A percentile compares a stretch with the other conserved stretches of the same genome.
Conservation (phyloP, 2,113 vertebrate species). For the Pseudorhombus dupliciocellatus region DNA sequence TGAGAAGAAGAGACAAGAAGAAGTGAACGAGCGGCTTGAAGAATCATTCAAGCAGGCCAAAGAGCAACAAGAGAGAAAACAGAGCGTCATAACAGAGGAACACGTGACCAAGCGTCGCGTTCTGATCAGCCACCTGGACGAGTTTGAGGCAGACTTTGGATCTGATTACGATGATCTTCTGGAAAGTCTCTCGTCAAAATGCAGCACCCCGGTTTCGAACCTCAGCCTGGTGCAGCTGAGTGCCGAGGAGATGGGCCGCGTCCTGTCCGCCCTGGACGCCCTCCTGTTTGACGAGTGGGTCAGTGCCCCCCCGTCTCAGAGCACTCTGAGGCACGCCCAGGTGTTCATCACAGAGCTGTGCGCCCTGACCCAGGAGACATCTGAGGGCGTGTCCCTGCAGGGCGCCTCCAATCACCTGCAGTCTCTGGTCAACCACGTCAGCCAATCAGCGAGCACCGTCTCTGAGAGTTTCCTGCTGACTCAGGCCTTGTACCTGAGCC, state of each 20-base stretch:
- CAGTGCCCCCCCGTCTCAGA: not conserved
- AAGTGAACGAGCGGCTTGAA: not conserved
- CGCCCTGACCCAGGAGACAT: constrained; percentile 8
- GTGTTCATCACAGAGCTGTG: constrained; percentile 12
- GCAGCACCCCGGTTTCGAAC: constrained; percentile 1
- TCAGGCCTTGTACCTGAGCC: constrained; percentile 22
- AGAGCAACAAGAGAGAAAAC: not conserved
- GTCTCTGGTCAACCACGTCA: not conserved
- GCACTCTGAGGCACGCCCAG: constrained; percentile 43
- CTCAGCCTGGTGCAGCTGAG: constrained; percentile 16
- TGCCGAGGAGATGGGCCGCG: constrained; percentile 14
- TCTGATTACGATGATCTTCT: constrained; percentile 16
- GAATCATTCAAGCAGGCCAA: not conserved
- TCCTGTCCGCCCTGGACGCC: constrained; percentile 33
- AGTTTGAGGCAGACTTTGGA: not conserved
- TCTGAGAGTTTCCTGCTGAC: constrained; percentile 3
- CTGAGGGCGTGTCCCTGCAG: constrained; percentile 9
- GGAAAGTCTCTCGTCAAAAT: constrained; percentile 28
- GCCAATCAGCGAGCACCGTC: constrained; percentile 17
- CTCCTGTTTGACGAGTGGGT: constrained; percentile 48
- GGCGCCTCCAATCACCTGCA: not conserved
- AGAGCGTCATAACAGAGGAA: constrained; percentile 1
- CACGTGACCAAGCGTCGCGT: not conserved
- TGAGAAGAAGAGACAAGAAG: not conserved
- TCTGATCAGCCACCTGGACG: not conserved